Percentiles rank a stretch among this genome's conserved stretches.
Evolutionary conservation across 37 sponge, comb jelly and placozoan genomes (phyloP).

Genomic region (Diacarnus erythraeanus): DNA sequence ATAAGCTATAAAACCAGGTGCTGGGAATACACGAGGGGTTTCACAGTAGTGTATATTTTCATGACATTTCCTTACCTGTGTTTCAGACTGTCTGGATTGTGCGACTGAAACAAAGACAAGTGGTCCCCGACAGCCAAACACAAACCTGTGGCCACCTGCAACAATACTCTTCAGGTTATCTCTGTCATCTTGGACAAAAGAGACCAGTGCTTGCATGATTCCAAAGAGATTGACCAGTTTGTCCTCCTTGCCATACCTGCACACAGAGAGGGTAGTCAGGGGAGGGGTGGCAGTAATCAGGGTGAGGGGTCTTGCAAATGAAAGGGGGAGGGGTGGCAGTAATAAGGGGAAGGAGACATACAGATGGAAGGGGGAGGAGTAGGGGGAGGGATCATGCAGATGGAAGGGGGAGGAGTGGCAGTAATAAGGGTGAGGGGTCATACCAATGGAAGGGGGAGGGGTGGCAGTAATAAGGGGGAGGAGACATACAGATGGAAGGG

Average conservation of each 20-base stretch:
- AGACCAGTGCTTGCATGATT: conserved; percentile 97
- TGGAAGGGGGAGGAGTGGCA: too few species aligned
- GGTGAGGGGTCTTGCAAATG: neutral
- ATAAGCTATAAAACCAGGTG: neutral
- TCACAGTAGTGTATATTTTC: too few species aligned
- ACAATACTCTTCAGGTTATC: conserved; percentile 79
- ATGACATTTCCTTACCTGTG: conserved; percentile 48
- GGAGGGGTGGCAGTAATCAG: neutral
- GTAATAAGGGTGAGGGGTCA: too few species aligned
- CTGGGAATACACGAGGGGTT: too few species aligned
- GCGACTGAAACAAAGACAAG: conserved; percentile 78
- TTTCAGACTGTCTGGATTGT: conserved; percentile 54
- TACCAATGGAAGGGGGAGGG: too few species aligned
- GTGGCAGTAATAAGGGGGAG: too few species aligned
- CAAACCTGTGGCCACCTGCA: conserved; percentile 77
- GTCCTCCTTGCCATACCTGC: conserved; percentile 92
- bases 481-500: too few species aligned
- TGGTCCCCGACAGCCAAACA: conserved; percentile 70
- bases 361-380: too few species aligned
- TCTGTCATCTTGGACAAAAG: conserved; percentile 86
- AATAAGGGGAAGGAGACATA: too few species aligned
- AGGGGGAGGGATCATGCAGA: too few species aligned
- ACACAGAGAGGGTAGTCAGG: neutral
- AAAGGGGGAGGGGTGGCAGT: neutral
- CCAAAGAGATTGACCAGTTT: conserved; percentile 91